Percentiles rank a stretch among this genome's conserved stretches.
These are phyloP conservation scores for Nebria salina DNA, from an alignment of 2,888 invertebrate genomes.

Conservation along the genomic window DNA sequence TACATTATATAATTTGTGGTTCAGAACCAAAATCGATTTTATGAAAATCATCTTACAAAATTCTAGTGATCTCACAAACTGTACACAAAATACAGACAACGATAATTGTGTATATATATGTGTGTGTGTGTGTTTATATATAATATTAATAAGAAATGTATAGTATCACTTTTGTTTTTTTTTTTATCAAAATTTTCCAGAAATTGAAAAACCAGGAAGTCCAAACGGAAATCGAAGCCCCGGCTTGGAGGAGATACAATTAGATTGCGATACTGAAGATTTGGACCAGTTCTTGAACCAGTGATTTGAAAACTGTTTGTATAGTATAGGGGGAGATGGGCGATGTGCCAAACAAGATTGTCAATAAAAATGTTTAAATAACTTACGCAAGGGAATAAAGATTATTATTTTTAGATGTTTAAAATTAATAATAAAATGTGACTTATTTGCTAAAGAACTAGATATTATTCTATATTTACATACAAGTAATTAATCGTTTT, in stretches of 20 bases:
- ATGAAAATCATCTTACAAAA: slow-evolving; percentile 45
- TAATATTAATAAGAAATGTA: slow-evolving; percentile 1
- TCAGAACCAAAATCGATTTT: slow-evolving; percentile 47
- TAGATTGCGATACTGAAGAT: slow-evolving; percentile 70
- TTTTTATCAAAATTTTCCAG: slow-evolving; percentile 37
- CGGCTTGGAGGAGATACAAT: slow-evolving; percentile 71
- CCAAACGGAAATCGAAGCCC: slow-evolving; percentile 54
- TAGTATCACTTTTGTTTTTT: neutral
- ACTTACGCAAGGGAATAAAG: slow-evolving; percentile 44
- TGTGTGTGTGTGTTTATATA: neutral
- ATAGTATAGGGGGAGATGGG: neutral
- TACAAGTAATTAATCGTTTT: slow-evolving; percentile 36
- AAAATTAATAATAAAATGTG: slow-evolving; percentile 44
- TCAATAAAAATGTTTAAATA: slow-evolving; percentile 33
- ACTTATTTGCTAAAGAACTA: slow-evolving; percentile 42
- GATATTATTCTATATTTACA: slow-evolving; percentile 40
- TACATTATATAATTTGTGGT: slow-evolving; percentile 40
- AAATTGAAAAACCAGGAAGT: slow-evolving; percentile 47
- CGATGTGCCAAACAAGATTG: slow-evolving; percentile 40
- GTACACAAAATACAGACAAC: slow-evolving; percentile 38
- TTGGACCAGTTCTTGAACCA: slow-evolving; percentile 67
- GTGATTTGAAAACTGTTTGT: slow-evolving; percentile 25
- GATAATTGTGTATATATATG: slow-evolving; percentile 3
- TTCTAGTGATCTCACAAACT: slow-evolving; percentile 39
- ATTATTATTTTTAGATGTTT: slow-evolving; percentile 35